A percentile compares a stretch with the other conserved stretches of the same genome.
phyloP scores from a whole-genome alignment of 2,113 vertebrate genomes.

The Plotosus lineatus region DNA sequence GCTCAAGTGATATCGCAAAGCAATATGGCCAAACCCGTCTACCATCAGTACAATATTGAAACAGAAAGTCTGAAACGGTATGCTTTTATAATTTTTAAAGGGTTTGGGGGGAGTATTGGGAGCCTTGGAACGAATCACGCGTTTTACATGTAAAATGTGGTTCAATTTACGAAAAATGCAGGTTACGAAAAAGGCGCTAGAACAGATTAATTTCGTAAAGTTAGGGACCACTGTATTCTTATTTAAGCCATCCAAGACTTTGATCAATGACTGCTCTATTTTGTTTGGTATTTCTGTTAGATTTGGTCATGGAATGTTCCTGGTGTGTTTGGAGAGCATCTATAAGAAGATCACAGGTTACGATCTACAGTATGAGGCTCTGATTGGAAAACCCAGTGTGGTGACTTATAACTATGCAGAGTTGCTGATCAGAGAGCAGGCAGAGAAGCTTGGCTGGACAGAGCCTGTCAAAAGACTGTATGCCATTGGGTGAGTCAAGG shows the following conservation, averaged over 20 bases:
- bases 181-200: no score
- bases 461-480: conserved; percentile 84
- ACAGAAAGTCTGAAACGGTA: no score
- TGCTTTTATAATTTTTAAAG: no score
- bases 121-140: no score
- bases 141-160: no score
- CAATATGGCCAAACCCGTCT: no score
- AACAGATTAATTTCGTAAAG: no score
- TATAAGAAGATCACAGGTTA: conserved; percentile 90
- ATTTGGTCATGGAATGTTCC: conserved; percentile 93
- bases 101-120: no score
- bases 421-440: conserved; percentile 80
- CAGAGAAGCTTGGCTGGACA: conserved; percentile 80
- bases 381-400: conserved; percentile 92
- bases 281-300: conserved; percentile 62
- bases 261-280: not conserved
- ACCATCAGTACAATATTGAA: no score
- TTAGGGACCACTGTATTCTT: no score
- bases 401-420: conserved; percentile 91
- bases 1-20: no score
- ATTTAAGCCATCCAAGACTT: not conserved
- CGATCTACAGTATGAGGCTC: conserved; percentile 84
- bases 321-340: conserved; percentile 88
- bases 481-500: conserved; percentile 84
- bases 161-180: no score